phyloP scores from a whole-genome alignment of 2,888 invertebrate genomes.

The Tanytarsus gracilentus region DNA sequence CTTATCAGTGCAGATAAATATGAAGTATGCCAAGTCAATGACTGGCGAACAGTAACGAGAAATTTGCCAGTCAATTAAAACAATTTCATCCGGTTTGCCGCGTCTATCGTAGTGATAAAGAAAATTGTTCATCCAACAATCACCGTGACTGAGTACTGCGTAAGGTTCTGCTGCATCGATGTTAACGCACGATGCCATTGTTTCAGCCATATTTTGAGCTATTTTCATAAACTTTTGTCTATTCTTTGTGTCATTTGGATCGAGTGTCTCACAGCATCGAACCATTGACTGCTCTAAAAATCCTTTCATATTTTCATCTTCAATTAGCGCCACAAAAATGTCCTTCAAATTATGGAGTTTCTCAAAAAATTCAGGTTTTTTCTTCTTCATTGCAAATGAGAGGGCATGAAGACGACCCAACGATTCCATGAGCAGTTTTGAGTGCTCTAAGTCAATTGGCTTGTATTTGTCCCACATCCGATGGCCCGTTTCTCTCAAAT shows the following conservation, averaged over 20 bases:
- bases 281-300: neutral
- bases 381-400: slow-evolving; percentile 17
- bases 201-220: neutral
- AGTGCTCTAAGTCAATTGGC: slow-evolving; percentile 19
- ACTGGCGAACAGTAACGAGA: slow-evolving; percentile 30
- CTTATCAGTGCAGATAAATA: slow-evolving; percentile 30
- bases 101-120: slow-evolving; percentile 10
- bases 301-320: neutral
- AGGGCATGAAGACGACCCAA: slow-evolving; percentile 25
- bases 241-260: neutral
- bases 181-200: neutral
- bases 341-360: neutral
- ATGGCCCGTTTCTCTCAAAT: neutral
- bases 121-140: slow-evolving; percentile 25
- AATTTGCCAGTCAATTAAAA: slow-evolving; percentile 30
- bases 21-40: slow-evolving; percentile 30
- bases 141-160: neutral
- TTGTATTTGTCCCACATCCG: slow-evolving; percentile 16
- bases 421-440: neutral
- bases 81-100: slow-evolving; percentile 26
- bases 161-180: neutral
- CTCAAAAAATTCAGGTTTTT: neutral
- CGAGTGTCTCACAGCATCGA: neutral
- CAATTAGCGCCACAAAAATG: neutral
- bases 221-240: neutral